phyloP scores from a whole-genome alignment of 2,113 vertebrate species.

The Todiramphus saurophagus region DNA sequence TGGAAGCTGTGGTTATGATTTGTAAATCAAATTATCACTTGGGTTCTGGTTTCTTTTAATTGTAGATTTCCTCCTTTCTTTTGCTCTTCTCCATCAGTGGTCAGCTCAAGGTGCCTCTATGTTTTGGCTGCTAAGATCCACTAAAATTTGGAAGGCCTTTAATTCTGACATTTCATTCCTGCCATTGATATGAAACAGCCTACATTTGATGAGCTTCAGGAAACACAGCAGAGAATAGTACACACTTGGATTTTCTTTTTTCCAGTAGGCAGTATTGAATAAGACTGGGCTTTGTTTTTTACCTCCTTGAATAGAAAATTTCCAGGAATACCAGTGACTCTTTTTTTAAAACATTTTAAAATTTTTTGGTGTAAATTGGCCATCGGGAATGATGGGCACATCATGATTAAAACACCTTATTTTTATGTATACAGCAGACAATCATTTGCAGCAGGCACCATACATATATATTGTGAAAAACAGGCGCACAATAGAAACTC shows the following conservation, averaged over 20 bases:
- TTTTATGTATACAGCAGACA: conserved; percentile 58
- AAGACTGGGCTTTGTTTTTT: conserved; percentile 2
- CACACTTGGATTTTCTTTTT: conserved; percentile 22
- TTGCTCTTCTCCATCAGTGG: background rate
- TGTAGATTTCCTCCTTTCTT: background rate
- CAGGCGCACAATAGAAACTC: conserved; percentile 43
- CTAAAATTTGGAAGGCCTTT: conserved; percentile 10
- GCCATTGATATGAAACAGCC: conserved; percentile 15
- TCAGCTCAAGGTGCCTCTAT: background rate
- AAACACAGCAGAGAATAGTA: conserved; percentile 24
- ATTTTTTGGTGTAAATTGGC: conserved; percentile 3
- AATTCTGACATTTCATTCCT: conserved; percentile 41
- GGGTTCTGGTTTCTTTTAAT: background rate
- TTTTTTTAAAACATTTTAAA: background rate
- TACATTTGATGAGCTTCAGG: background rate
- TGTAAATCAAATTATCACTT: background rate
- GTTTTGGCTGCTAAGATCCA: background rate
- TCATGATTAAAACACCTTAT: conserved; percentile 54
- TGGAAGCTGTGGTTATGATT: background rate
- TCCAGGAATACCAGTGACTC: background rate
- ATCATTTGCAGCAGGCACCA: conserved; percentile 9
- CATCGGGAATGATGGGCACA: conserved; percentile 30
- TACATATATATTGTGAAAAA: conserved; percentile 60
- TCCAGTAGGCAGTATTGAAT: background rate
- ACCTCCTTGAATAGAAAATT: conserved; percentile 6